Conservation (phyloP, 2,888 invertebrate species). For the Venusia cambrica region DNA sequence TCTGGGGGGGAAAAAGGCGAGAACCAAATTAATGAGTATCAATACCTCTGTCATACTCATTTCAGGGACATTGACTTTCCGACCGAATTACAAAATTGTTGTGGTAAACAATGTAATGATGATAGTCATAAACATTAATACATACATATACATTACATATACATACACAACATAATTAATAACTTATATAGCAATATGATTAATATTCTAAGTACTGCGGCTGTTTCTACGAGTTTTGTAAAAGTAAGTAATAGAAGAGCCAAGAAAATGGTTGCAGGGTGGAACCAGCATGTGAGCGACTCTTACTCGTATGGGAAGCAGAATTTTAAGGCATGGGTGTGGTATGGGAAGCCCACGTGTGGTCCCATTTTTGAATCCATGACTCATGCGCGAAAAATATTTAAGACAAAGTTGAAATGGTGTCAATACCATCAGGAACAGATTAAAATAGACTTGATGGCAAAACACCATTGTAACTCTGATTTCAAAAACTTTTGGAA, state of each 20-base stretch:
- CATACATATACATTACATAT: too few species aligned
- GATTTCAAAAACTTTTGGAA: too few species aligned
- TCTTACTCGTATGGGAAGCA: constrained; percentile 25
- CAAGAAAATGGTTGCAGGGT: constrained; percentile 16
- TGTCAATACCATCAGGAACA: constrained; percentile 7
- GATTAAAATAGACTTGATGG: constrained; percentile 1
- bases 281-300: constrained; percentile 27
- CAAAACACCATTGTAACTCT: background rate
- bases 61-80: constrained; percentile 12
- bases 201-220: constrained; percentile 9
- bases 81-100: constrained; percentile 8
- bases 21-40: constrained; percentile 4
- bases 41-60: background rate
- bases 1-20: constrained; percentile 11
- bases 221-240: background rate
- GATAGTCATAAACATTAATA: constrained; percentile 15
- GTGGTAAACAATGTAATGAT: constrained; percentile 12
- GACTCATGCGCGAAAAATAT: constrained; percentile 1
- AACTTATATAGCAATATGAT: constrained; percentile 24
- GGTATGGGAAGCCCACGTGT: constrained; percentile 8
- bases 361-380: constrained; percentile 2
- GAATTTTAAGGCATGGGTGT: constrained; percentile 24
- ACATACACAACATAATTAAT: constrained; percentile 17
- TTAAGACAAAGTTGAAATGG: constrained; percentile 11
- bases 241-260: too few species aligned